These are phyloP conservation scores for Carlito syrichta DNA, from an alignment of 2,113 vertebrate genomes.

Conservation along the genomic window DNA sequence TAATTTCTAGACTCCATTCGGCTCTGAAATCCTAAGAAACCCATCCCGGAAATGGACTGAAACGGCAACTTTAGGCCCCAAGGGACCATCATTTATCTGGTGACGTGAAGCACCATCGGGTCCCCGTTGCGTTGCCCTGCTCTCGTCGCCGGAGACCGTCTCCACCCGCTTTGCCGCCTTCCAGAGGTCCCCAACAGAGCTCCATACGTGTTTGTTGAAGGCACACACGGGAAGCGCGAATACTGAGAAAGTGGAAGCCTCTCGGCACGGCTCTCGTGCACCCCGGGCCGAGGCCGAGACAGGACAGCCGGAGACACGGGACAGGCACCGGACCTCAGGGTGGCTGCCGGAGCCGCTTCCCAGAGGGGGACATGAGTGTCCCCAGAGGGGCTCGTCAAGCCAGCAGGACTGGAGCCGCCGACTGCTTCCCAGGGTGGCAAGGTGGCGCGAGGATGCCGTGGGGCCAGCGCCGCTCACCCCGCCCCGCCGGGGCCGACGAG, in stretches of 20 bases:
- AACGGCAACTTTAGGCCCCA: background rate
- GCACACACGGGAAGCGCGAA: background rate
- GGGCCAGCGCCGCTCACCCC: background rate
- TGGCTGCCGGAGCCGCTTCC: background rate
- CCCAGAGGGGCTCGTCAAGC: background rate
- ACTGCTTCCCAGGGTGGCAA: background rate
- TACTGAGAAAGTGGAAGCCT: background rate
- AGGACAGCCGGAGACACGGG: background rate
- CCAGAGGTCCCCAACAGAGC: background rate
- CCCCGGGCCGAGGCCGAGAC: background rate
- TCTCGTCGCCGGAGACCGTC: background rate
- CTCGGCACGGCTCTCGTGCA: background rate
- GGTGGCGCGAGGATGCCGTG: background rate
- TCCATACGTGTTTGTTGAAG: background rate
- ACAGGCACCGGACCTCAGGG: background rate
- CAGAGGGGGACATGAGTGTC: background rate
- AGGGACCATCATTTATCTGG: background rate
- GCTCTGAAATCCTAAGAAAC: background rate
- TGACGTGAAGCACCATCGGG: background rate
- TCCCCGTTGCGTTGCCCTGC: background rate
- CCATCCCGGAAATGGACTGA: background rate
- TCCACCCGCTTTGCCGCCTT: background rate
- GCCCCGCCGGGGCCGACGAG: constrained; percentile 27
- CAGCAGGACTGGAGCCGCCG: background rate
- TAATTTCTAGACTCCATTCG: background rate